Evolutionary conservation across 2,113 vertebrate genomes (phyloP).

Genomic region (Xenopus tropicalis): UCB_Xtro_10.0 CM004450.2:2471001-2471500

Average conservation of each 20-base stretch:
- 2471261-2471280: slow-evolving; percentile 61
- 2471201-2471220: slow-evolving; percentile 35
- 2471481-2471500: no score
- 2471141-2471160: slow-evolving; percentile 3
- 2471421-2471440: slow-evolving; percentile 74
- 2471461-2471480: slow-evolving; percentile 19
- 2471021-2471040: not conserved
- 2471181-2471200: slow-evolving; percentile 40
- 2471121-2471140: slow-evolving; percentile 13
- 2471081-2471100: slow-evolving; percentile 4
- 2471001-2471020: not conserved
- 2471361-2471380: slow-evolving; percentile 75
- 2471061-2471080: not conserved
- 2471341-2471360: slow-evolving; percentile 64
- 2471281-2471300: slow-evolving; percentile 64
- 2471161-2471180: not conserved
- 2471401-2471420: slow-evolving; percentile 71
- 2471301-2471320: slow-evolving; percentile 64
- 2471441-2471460: slow-evolving; percentile 74
- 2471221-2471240: slow-evolving; percentile 58
- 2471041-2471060: not conserved
- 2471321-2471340: slow-evolving; percentile 67
- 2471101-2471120: slow-evolving; percentile 13
- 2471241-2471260: slow-evolving; percentile 66
- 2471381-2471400: slow-evolving; percentile 75